Percentiles rank a stretch among this genome's conserved stretches.
Evolutionary conservation across 2,113 vertebrate genomes (phyloP).

Genomic region (Eulemur macaco): DNA sequence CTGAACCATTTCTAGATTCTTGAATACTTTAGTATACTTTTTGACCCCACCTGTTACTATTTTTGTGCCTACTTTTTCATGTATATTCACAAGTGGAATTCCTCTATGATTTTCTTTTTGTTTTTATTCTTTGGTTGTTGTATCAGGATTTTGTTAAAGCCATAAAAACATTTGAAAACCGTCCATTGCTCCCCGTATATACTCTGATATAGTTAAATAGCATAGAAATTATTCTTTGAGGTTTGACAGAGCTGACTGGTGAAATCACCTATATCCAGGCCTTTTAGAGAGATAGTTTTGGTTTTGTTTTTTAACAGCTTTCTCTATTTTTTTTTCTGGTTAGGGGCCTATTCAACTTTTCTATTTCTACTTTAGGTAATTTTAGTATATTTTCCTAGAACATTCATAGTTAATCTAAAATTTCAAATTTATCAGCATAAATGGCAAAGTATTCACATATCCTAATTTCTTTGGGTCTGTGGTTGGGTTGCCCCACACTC

Average conservation of each 20-base stretch:
- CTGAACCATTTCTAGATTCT: neutral
- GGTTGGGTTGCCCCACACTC: neutral
- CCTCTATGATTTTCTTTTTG: neutral
- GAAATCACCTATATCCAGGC: neutral
- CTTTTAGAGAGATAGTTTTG: neutral
- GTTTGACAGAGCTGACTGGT: neutral
- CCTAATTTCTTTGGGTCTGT: neutral
- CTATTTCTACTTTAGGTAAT: neutral
- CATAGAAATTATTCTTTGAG: neutral
- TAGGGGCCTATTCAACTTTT: neutral
- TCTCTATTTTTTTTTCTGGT: neutral
- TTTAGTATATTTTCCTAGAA: neutral
- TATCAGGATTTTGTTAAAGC: neutral
- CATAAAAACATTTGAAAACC: neutral
- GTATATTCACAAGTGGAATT: neutral
- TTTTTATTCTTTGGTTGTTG: neutral
- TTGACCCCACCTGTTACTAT: neutral
- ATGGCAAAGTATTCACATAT: neutral
- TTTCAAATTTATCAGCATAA: conserved; percentile 33
- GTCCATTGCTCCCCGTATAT: neutral
- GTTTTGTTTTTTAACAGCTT: neutral
- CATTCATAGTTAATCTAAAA: neutral
- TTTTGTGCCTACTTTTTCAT: neutral
- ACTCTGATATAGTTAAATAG: neutral
- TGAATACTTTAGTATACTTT: neutral